phyloP scores from a whole-genome alignment of 2,888 invertebrate genomes.

The Galerucella pusilla region DNA sequence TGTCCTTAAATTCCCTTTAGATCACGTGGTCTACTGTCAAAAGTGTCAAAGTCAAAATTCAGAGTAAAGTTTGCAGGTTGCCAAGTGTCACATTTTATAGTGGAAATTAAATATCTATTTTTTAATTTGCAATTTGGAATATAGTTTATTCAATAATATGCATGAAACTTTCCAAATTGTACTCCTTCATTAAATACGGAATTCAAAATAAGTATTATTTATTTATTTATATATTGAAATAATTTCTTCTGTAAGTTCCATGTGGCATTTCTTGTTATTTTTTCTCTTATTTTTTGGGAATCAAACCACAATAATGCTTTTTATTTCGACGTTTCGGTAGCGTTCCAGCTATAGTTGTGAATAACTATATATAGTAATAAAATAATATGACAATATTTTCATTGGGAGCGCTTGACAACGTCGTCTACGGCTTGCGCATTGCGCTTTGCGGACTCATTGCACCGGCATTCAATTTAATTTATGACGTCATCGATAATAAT shows the following conservation, averaged over 20 bases:
- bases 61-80: neutral
- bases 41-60: neutral
- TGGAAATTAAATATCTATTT: neutral
- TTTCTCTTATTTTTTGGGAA: too few species aligned
- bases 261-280: too few species aligned
- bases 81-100: neutral
- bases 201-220: neutral
- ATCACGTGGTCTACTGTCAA: neutral
- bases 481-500: slow-evolving; percentile 37
- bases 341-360: too few species aligned
- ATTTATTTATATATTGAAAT: neutral
- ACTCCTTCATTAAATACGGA: neutral
- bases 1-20: neutral
- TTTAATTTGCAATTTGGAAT: neutral
- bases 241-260: too few species aligned
- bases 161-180: too few species aligned
- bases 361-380: too few species aligned
- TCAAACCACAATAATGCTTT: too few species aligned
- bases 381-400: too few species aligned
- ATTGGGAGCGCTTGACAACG: neutral
- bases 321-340: too few species aligned
- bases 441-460: slow-evolving; percentile 25
- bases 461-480: slow-evolving; percentile 19
- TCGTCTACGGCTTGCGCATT: slow-evolving; percentile 23
- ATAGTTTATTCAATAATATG: too few species aligned